phyloP scores from a whole-genome alignment of 2,113 vertebrate genomes.

The Caloenas nicobarica region DNA sequence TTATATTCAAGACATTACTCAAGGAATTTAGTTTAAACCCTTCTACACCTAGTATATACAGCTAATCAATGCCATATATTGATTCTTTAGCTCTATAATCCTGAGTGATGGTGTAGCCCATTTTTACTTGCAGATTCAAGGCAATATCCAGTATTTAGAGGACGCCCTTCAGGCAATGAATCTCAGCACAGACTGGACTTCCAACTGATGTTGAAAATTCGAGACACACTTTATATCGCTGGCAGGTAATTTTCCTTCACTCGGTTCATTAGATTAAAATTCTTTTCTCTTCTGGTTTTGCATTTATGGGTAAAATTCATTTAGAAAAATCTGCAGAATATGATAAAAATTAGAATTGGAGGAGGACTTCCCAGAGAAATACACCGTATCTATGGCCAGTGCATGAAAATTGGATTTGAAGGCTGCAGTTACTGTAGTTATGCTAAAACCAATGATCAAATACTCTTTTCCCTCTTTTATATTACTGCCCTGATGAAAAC shows the following conservation, averaged over 20 bases:
- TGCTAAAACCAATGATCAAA: slow-evolving; percentile 58
- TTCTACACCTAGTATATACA: slow-evolving; percentile 82
- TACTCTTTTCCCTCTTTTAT: slow-evolving; percentile 34
- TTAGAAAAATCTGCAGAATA: slow-evolving; percentile 73
- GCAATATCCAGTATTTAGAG: slow-evolving; percentile 98
- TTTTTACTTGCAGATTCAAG: slow-evolving; percentile 89
- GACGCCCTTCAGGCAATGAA: slow-evolving; percentile 96
- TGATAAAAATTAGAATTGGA: slow-evolving; percentile 69
- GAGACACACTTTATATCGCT: slow-evolving; percentile 98
- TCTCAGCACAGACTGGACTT: slow-evolving; percentile 98
- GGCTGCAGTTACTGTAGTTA: slow-evolving; percentile 60
- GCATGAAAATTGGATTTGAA: slow-evolving; percentile 61
- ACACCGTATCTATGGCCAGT: slow-evolving; percentile 24
- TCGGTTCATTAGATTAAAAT: slow-evolving; percentile 89
- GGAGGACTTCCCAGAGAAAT: slow-evolving; percentile 44
- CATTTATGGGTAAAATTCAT: slow-evolving; percentile 75
- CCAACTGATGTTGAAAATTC: slow-evolving; percentile 99
- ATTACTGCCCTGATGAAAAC: slow-evolving; percentile 41
- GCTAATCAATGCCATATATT: slow-evolving; percentile 82
- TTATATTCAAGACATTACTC: slow-evolving; percentile 80
- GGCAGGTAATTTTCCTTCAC: slow-evolving; percentile 91
- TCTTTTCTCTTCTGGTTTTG: slow-evolving; percentile 75
- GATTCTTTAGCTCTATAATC: slow-evolving; percentile 80
- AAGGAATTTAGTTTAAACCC: slow-evolving; percentile 83
- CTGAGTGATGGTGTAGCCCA: slow-evolving; percentile 81